Evolutionary conservation across 2,888 invertebrate species (phyloP).

Genomic region (Agrochola lychnidis): DNA sequence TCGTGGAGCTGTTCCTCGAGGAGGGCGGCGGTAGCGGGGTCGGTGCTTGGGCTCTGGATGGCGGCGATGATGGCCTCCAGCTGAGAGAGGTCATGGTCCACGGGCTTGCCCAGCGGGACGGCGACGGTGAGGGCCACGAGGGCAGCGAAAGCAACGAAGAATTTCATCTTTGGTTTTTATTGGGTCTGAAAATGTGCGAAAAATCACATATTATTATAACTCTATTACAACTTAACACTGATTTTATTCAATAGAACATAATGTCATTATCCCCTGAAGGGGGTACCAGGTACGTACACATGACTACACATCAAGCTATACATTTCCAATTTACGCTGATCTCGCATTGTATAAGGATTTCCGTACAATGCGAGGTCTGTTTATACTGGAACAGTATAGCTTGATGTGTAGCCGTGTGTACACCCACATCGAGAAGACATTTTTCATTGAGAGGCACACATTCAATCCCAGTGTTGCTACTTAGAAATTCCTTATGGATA

Average conservation of each 20-base stretch:
- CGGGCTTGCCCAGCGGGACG: constrained; percentile 67
- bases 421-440: neutral
- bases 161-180: constrained; percentile 76
- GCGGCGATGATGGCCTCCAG: constrained; percentile 75
- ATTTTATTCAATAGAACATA: neutral
- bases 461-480: neutral
- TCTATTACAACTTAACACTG: neutral
- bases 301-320: too few species aligned
- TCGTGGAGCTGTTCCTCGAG: constrained; percentile 72
- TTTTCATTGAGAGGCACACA: neutral
- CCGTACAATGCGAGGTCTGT: too few species aligned
- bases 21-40: constrained; percentile 76
- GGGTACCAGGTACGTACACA: neutral
- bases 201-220: neutral
- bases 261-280: neutral
- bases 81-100: constrained; percentile 55
- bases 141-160: constrained; percentile 77
- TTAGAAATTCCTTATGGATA: neutral
- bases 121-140: constrained; percentile 76
- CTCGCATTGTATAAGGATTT: too few species aligned
- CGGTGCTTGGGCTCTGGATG: constrained; percentile 78
- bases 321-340: too few species aligned
- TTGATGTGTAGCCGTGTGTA: too few species aligned
- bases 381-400: too few species aligned
- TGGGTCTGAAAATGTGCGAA: constrained; percentile 64